phyloP scores from a whole-genome alignment of 2,888 invertebrate species.

The Nyleta sp. region DNA sequence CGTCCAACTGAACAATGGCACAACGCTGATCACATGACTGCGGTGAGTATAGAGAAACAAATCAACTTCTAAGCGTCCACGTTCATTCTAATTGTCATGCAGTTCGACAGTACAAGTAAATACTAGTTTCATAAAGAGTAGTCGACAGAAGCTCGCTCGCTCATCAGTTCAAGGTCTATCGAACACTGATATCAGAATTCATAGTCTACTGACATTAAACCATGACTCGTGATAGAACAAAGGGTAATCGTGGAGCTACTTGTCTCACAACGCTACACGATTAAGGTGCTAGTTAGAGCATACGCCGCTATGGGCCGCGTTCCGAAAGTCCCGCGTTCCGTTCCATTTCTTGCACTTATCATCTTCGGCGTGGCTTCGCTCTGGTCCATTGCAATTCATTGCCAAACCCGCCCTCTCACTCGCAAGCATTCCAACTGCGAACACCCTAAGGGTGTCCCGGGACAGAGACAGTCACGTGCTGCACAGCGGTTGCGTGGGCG shows the following conservation, averaged over 20 bases:
- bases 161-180: conserved; percentile 62
- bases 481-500: too few species aligned
- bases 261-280: conserved; percentile 69
- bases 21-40: conserved; percentile 48
- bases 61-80: conserved; percentile 57
- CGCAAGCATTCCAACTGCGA: too few species aligned
- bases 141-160: conserved; percentile 63
- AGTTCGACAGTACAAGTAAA: conserved; percentile 63
- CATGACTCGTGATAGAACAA: conserved; percentile 60
- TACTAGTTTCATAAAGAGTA: conserved; percentile 64
- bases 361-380: too few species aligned
- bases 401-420: too few species aligned
- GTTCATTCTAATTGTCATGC: conserved; percentile 64
- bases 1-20: too few species aligned
- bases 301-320: conserved; percentile 69
- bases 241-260: conserved; percentile 63
- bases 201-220: conserved; percentile 65
- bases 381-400: too few species aligned
- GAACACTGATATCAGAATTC: conserved; percentile 61
- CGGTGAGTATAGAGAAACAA: conserved; percentile 48
- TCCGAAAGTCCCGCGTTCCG: conserved; percentile 65
- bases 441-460: too few species aligned
- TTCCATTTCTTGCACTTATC: conserved; percentile 53
- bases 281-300: conserved; percentile 67
- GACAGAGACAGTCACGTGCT: too few species aligned